Evolutionary conservation across 2,888 invertebrate species (phyloP), one percentile per base, ranked within the genome.

Genomic region (Parnassius orleans): DNA sequence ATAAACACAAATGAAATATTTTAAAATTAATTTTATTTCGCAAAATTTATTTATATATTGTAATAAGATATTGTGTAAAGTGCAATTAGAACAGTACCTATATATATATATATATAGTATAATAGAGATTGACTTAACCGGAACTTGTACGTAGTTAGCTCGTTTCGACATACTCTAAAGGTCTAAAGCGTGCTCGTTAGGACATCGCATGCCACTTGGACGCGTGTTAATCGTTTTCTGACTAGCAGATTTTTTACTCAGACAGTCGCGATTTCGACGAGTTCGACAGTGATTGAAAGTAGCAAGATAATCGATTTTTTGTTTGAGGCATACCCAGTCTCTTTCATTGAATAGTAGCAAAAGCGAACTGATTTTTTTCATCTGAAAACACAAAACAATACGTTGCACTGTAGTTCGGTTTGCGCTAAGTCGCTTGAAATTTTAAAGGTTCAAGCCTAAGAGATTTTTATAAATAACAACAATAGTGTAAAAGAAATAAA

Each of bases 191-290:
- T 33, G 42, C 42, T 56, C 59, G 53, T 33, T 43, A 47, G 10
- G 42, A 50, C 51, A 51, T 51, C 48, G 15, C 44, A 15, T 52
- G 24, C 43, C 10, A 14, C 14, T 57, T 42, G 50, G 33, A 59
- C 69, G 69, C 68, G 74, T 72, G 77, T 77, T 85, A 84, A 84
- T 84, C 79, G 76, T 71, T 71, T 74, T 73, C 82, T 82, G 84
- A 84, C 83, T 78, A 68, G 79, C 76, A 68, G 65, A 70, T 85
- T 88, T 86, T 87, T 86, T 86, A 76, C 72, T 72, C 64, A 53
- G 48, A 64, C 63, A 71, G 74, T 76, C 73, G 72, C 76, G 76
- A 75, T 76, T 73, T 65, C 60, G 65, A 69, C 76, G 76, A 74
- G 75, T 73, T 66, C 58, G 66, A 69, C 65, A 60, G 53, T 66